Conservation (phyloP, 2,888 invertebrate species). For the Scaptodrosophila latifasciaeformis region DNA sequence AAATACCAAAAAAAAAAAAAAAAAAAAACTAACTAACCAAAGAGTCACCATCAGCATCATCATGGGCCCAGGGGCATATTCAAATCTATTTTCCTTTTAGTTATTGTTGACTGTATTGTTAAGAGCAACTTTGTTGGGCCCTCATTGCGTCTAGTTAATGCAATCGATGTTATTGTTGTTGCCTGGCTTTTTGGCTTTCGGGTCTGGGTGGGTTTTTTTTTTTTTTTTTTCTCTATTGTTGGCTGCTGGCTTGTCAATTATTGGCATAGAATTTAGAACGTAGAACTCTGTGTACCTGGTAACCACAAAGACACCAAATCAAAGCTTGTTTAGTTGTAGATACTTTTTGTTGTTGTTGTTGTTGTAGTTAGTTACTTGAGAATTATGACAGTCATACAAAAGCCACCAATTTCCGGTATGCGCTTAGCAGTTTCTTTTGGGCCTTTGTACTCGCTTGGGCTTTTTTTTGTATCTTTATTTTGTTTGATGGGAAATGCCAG, state of each 20-base stretch:
- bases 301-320: slow-evolving; percentile 59
- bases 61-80: slow-evolving; percentile 29
- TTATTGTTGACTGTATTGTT: slow-evolving; percentile 1
- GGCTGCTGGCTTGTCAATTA: slow-evolving; percentile 64
- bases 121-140: background rate
- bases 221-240: slow-evolving; percentile 31
- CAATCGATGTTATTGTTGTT: slow-evolving; percentile 14
- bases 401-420: slow-evolving; percentile 59
- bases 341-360: slow-evolving; percentile 11
- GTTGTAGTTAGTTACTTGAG: slow-evolving; percentile 15
- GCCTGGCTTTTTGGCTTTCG: slow-evolving; percentile 9
- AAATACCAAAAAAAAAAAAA: background rate
- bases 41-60: background rate
- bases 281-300: slow-evolving; percentile 36
- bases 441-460: too few relatives aligned
- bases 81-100: slow-evolving; percentile 43
- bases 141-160: slow-evolving; percentile 45
- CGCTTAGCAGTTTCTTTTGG: too few relatives aligned
- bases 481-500: slow-evolving; percentile 19
- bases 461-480: slow-evolving; percentile 20
- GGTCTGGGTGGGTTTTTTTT: slow-evolving; percentile 5
- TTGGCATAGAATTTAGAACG: slow-evolving; percentile 65
- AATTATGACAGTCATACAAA: slow-evolving; percentile 44
- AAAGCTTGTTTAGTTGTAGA: slow-evolving; percentile 24
- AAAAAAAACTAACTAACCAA: background rate